These are phyloP conservation scores for Helostoma temminkii DNA, from an alignment of 2,797 vertebrate genomes.

Conservation along the genomic window DNA sequence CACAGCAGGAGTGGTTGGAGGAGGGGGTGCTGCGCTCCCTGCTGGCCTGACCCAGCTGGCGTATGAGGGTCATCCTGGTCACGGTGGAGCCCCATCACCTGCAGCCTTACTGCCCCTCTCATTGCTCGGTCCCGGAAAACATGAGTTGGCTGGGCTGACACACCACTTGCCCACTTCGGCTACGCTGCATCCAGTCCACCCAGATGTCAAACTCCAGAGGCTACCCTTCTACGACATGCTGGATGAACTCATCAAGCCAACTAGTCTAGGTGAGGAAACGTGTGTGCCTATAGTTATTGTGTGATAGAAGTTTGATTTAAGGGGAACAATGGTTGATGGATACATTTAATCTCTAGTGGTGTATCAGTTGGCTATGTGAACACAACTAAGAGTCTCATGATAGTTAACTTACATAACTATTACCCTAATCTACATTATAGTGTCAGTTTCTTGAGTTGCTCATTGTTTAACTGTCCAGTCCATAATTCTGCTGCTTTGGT, in stretches of 20 bases:
- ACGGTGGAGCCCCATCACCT: constrained; percentile 87
- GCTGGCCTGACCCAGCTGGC: constrained; percentile 91
- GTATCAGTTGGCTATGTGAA: too few relatives aligned
- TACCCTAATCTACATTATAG: too few relatives aligned
- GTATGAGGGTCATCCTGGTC: constrained; percentile 87
- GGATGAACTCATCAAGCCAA: constrained; percentile 98
- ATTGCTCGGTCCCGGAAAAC: constrained; percentile 93
- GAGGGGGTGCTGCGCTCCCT: constrained; percentile 85
- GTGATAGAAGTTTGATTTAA: constrained; percentile 14
- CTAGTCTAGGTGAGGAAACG: constrained; percentile 90
- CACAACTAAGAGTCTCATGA: too few relatives aligned
- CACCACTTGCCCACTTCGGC: constrained; percentile 91
- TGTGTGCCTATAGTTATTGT: not conserved
- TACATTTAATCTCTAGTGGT: not conserved
- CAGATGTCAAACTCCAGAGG: constrained; percentile 97
- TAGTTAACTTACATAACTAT: too few relatives aligned
- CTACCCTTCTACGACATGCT: constrained; percentile 97
- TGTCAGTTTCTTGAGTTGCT: too few relatives aligned
- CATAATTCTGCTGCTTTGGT: too few relatives aligned
- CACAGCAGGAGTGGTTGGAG: constrained; percentile 68
- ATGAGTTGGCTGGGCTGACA: constrained; percentile 90
- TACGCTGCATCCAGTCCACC: constrained; percentile 95
- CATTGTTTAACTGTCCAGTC: too few relatives aligned
- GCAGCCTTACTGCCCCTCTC: constrained; percentile 91
- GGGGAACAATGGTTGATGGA: not conserved